A percentile compares a stretch with the other conserved stretches of the same genome.
Conservation (phyloP, 2,113 vertebrate species). For the Ctenomys sociabilis region DNA sequence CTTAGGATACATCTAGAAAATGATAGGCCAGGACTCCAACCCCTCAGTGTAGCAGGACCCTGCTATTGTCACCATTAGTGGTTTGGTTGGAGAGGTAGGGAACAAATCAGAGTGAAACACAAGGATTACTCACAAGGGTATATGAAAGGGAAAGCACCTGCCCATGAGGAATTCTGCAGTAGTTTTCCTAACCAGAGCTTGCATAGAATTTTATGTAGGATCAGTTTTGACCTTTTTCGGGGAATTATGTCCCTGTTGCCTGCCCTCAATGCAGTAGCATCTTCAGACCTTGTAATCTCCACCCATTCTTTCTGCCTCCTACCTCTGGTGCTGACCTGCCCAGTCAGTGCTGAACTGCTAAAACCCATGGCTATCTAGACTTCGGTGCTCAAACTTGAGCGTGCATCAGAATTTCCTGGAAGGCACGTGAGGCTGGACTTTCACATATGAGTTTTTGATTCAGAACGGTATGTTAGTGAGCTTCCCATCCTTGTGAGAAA, state of each 20-base stretch:
- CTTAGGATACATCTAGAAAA: not conserved
- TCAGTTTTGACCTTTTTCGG: not conserved
- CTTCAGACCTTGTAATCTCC: not conserved
- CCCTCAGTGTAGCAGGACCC: not conserved
- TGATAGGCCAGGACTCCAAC: not conserved
- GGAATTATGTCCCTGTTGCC: not conserved
- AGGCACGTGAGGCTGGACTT: no score
- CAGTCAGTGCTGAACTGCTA: not conserved
- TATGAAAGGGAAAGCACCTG: not conserved
- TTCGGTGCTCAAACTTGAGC: not conserved
- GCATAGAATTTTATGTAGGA: not conserved
- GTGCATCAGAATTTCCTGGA: not conserved
- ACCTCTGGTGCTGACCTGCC: not conserved
- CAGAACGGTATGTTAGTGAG: not conserved
- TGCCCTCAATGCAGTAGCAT: not conserved
- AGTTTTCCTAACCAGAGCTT: not conserved
- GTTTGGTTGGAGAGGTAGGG: not conserved
- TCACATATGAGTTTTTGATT: not conserved
- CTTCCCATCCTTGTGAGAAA: not conserved
- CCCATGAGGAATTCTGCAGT: not conserved
- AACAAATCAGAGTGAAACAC: not conserved
- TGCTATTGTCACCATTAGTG: not conserved
- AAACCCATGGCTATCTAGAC: not conserved
- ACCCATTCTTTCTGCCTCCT: not conserved
- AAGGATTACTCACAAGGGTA: not conserved